Evolutionary conservation across 2,113 vertebrate genomes (phyloP).

Genomic region (Hyaena hyaena): DNA sequence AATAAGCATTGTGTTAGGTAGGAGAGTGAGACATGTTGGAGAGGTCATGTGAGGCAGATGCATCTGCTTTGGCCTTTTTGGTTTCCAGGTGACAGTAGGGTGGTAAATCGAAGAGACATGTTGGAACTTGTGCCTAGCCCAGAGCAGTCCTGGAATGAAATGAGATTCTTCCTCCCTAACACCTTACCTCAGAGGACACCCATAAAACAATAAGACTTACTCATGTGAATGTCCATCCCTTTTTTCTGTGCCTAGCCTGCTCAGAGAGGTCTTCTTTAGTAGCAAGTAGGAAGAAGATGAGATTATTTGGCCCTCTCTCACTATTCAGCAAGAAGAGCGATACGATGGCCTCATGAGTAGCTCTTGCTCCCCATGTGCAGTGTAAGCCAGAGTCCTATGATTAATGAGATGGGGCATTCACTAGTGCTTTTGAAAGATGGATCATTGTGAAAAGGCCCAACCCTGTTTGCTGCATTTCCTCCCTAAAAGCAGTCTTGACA

Average conservation of each 20-base stretch:
- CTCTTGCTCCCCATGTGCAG: conserved; percentile 31
- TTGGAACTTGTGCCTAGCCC: conserved; percentile 48
- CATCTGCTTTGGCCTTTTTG: background rate
- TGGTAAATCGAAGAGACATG: background rate
- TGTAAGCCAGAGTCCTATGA: conserved; percentile 66
- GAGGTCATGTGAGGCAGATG: background rate
- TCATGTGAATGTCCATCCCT: background rate
- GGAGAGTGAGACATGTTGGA: background rate
- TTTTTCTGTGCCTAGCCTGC: background rate
- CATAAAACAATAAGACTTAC: background rate
- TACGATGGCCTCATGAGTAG: background rate
- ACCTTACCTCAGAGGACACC: background rate
- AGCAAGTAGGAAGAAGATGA: background rate
- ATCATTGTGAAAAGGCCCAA: conserved; percentile 64
- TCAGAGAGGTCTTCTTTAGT: conserved; percentile 1
- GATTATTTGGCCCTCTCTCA: background rate
- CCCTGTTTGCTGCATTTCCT: conserved; percentile 56
- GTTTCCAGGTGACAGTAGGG: background rate
- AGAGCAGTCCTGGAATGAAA: conserved; percentile 6
- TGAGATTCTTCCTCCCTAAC: background rate
- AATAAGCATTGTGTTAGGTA: background rate
- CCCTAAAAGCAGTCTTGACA: conserved; percentile 68
- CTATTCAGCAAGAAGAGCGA: background rate
- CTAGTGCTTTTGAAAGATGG: conserved; percentile 26
- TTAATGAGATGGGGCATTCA: conserved; percentile 70